A percentile compares a stretch with the other conserved stretches of the same genome.
Evolutionary conservation across 2,797 vertebrate species (phyloP).

Genomic region (Alauda arvensis): DNA sequence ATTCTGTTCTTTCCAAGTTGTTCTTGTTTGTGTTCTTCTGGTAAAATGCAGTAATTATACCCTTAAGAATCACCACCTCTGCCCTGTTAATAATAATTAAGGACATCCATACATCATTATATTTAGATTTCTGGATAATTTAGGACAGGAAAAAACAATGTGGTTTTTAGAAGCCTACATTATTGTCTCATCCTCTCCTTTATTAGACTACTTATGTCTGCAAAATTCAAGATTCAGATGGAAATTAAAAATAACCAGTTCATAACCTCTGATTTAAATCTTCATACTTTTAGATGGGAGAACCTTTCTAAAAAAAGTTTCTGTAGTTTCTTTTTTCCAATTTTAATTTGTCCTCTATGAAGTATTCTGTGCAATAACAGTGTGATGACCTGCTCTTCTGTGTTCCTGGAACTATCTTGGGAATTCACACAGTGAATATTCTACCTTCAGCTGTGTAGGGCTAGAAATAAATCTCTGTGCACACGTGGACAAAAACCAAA

Average conservation of each 20-base stretch:
- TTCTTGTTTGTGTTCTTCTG: conserved; percentile 24
- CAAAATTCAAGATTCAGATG: neutral
- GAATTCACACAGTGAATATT: neutral
- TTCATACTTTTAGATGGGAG: neutral
- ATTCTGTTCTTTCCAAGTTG: conserved; percentile 18
- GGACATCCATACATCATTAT: neutral
- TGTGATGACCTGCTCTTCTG: neutral
- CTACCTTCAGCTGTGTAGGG: neutral
- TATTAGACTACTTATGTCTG: neutral
- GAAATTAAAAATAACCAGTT: neutral
- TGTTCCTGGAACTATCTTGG: neutral
- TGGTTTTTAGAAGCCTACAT: neutral
- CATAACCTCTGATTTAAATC: neutral
- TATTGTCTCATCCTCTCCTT: neutral
- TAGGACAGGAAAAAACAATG: neutral
- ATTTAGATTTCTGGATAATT: conserved; percentile 27
- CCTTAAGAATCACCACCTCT: conserved; percentile 16
- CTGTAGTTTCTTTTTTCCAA: neutral
- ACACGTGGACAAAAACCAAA: too few relatives aligned
- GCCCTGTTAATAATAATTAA: conserved; percentile 43
- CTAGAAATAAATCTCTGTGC: neutral
- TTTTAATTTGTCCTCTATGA: neutral
- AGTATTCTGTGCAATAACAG: neutral
- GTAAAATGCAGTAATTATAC: conserved; percentile 50
- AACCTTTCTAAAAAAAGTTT: neutral